Evolutionary conservation across 2,113 vertebrate species (phyloP).

Genomic region (Epinephelus cyanopodus): DNA sequence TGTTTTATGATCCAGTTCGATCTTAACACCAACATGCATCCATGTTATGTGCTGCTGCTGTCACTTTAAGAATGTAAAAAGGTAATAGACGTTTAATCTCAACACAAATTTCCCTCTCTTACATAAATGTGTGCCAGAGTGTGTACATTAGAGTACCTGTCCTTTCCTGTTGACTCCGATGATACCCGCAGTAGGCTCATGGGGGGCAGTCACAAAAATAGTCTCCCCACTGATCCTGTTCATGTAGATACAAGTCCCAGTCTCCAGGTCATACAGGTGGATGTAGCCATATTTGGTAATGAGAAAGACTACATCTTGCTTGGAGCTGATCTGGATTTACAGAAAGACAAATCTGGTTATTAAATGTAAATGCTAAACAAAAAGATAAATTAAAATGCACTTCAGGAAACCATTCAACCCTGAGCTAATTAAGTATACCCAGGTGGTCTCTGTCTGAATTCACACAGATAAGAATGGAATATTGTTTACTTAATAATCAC

Average conservation of each 20-base stretch:
- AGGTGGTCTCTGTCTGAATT: neutral
- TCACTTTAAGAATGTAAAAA: neutral
- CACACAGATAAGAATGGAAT: neutral
- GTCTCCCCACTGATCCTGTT: constrained; percentile 99
- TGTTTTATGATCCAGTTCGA: neutral
- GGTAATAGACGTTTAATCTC: too few species aligned
- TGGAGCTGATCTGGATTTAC: constrained; percentile 92
- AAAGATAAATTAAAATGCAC: neutral
- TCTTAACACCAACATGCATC: neutral
- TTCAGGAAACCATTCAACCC: neutral
- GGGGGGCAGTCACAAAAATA: constrained; percentile 98
- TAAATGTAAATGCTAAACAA: neutral
- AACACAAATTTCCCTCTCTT: neutral
- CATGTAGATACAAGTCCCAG: constrained; percentile 99
- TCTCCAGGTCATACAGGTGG: constrained; percentile 98
- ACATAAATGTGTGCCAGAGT: too few species aligned
- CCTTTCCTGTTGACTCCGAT: constrained; percentile 99
- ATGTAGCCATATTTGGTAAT: constrained; percentile 99
- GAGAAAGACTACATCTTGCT: constrained; percentile 98
- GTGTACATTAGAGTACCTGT: constrained; percentile 86
- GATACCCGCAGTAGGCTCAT: constrained; percentile 98
- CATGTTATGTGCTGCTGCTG: neutral
- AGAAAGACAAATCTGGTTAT: constrained; percentile 13
- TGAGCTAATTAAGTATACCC: neutral
- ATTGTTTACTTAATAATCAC: neutral